A percentile compares a stretch with the other conserved stretches of the same genome.
These are phyloP conservation scores for Ammospiza nelsoni DNA, from an alignment of 2,113 vertebrate species.

Conservation along the genomic window DNA sequence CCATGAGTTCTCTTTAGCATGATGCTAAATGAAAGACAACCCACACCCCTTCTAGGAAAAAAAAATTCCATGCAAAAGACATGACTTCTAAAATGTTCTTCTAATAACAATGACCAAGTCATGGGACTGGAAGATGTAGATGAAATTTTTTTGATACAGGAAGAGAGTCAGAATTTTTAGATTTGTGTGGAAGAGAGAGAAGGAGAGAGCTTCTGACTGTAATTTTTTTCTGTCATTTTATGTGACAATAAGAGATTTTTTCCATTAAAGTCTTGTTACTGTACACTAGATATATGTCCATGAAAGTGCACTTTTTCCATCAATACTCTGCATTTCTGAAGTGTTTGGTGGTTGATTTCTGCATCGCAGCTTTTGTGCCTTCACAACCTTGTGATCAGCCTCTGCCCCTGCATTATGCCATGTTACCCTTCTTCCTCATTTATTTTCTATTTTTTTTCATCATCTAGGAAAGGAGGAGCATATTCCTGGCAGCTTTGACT, in stretches of 20 bases:
- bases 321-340: neutral
- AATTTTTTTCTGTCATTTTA: neutral
- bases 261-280: neutral
- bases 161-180: neutral
- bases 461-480: neutral
- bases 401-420: neutral
- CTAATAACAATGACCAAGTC: neutral
- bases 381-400: neutral
- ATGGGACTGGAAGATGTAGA: neutral
- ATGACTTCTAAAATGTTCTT: neutral
- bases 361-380: neutral
- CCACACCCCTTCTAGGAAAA: neutral
- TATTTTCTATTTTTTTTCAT: neutral
- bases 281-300: fast-evolving
- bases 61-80: neutral
- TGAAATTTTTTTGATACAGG: neutral
- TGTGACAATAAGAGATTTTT: neutral
- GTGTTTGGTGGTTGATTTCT: neutral
- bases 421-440: neutral
- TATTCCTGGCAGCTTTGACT: neutral
- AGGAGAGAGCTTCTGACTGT: neutral
- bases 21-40: neutral
- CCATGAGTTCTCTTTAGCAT: neutral
- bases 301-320: neutral
- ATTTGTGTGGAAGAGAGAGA: neutral